phyloP scores from a whole-genome alignment of 1,140 invertebrate genomes.

The Drosophila mayri region DNA sequence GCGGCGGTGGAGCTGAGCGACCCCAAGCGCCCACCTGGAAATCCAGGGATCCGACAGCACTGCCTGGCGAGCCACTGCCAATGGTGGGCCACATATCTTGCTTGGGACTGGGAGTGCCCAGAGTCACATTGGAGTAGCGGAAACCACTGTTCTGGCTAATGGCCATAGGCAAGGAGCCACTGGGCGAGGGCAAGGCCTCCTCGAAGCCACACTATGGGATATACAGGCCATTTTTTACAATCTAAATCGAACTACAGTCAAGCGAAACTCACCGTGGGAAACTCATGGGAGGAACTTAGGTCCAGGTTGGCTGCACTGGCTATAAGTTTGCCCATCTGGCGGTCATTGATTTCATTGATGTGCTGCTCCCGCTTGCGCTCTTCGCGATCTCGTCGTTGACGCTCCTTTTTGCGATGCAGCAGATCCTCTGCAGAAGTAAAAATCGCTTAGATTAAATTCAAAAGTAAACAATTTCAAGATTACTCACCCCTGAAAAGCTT shows the following conservation, averaged over 20 bases:
- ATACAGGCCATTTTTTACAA: neutral
- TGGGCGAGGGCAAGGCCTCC: conserved; percentile 66
- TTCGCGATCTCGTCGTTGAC: conserved; percentile 88
- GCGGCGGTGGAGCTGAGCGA: conserved; percentile 85
- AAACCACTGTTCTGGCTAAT: conserved; percentile 21
- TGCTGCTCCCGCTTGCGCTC: conserved; percentile 90
- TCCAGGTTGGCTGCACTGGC: conserved; percentile 86
- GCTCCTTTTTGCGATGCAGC: conserved; percentile 87
- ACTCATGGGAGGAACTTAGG: conserved; percentile 88
- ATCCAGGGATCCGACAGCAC: conserved; percentile 19
- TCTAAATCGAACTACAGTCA: too few species aligned
- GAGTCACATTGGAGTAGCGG: conserved; percentile 47
- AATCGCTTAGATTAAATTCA: neutral
- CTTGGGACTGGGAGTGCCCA: conserved; percentile 55
- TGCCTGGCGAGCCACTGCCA: conserved; percentile 46
- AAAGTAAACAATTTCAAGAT: neutral
- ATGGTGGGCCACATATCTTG: conserved; percentile 83
- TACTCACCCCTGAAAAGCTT: conserved; percentile 88
- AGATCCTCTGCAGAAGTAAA: conserved; percentile 87
- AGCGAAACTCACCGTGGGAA: conserved; percentile 86
- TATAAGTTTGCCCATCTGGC: conserved; percentile 88
- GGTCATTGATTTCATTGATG: conserved; percentile 90
- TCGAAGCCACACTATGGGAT: conserved; percentile 76
- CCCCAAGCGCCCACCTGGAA: conserved; percentile 67
- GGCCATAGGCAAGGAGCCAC: conserved; percentile 38